These are phyloP conservation scores for Xiphophorus hellerii DNA, from an alignment of 2,113 vertebrate genomes.

Conservation along the genomic window DNA sequence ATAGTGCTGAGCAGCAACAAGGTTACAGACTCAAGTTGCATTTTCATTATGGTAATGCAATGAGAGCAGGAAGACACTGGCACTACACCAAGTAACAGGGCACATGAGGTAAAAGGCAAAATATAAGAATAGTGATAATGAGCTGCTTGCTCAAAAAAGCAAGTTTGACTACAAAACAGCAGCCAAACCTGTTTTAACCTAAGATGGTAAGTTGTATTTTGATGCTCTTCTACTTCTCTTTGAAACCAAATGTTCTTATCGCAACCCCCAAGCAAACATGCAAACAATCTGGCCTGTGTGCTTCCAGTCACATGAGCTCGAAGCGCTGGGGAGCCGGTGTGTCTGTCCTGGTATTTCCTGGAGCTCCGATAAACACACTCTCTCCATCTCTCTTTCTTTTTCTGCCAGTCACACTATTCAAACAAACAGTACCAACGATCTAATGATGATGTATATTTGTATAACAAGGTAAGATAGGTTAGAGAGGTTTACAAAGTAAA, in stretches of 20 bases:
- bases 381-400: neutral
- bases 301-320: conserved; percentile 74
- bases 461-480: conserved; percentile 4
- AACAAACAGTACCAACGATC: conserved; percentile 9
- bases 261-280: conserved; percentile 59
- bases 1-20: conserved; percentile 66
- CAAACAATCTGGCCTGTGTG: conserved; percentile 79
- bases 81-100: conserved; percentile 16
- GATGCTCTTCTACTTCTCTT: conserved; percentile 3
- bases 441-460: conserved; percentile 11
- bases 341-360: conserved; percentile 86
- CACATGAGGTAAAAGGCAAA: too few relatives aligned
- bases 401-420: conserved; percentile 19
- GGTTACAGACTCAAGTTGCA: conserved; percentile 62
- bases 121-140: neutral
- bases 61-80: conserved; percentile 51
- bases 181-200: conserved; percentile 22
- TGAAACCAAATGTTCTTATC: conserved; percentile 68
- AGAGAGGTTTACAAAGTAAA: neutral
- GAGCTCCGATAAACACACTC: conserved; percentile 77
- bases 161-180: conserved; percentile 27
- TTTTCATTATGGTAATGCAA: conserved; percentile 74
- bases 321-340: conserved; percentile 77
- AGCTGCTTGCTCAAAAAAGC: conserved; percentile 39
- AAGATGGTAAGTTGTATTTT: conserved; percentile 23